Percentiles rank a stretch among this genome's conserved stretches.
phyloP scores from a whole-genome alignment of 2,797 vertebrate genomes.

The Accipiter superciliosus region DNA sequence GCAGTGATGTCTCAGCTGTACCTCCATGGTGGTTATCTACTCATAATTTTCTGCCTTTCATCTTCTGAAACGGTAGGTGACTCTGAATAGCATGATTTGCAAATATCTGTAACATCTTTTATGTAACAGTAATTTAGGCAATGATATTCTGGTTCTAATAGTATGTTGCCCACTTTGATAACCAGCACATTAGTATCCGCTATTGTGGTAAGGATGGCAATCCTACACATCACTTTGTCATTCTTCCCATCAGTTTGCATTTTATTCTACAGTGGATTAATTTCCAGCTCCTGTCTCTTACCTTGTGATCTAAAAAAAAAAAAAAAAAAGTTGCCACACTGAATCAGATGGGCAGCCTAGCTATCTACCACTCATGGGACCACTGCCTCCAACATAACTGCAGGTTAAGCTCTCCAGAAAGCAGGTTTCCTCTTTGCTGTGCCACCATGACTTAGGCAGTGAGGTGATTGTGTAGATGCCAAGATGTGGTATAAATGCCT shows the following conservation, averaged over 20 bases:
- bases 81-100: not conserved
- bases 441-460: not conserved
- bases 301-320: not conserved
- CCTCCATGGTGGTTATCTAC: not conserved
- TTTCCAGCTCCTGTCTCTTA: not conserved
- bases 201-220: not conserved
- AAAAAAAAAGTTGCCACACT: not conserved
- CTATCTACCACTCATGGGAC: not conserved
- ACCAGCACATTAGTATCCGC: not conserved
- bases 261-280: not conserved
- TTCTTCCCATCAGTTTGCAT: not conserved
- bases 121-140: not conserved
- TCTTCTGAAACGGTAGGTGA: not conserved
- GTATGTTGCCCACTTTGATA: not conserved
- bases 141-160: not conserved
- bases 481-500: not conserved
- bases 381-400: not conserved
- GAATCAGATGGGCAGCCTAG: not conserved
- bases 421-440: not conserved
- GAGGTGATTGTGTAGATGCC: not conserved
- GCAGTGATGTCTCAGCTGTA: not conserved
- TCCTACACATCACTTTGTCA: not conserved
- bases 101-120: not conserved
- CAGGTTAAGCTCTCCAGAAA: not conserved
- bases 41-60: conserved; percentile 18